phyloP scores from a whole-genome alignment of 2,888 invertebrate genomes.

The Agrotis clavis region DNA sequence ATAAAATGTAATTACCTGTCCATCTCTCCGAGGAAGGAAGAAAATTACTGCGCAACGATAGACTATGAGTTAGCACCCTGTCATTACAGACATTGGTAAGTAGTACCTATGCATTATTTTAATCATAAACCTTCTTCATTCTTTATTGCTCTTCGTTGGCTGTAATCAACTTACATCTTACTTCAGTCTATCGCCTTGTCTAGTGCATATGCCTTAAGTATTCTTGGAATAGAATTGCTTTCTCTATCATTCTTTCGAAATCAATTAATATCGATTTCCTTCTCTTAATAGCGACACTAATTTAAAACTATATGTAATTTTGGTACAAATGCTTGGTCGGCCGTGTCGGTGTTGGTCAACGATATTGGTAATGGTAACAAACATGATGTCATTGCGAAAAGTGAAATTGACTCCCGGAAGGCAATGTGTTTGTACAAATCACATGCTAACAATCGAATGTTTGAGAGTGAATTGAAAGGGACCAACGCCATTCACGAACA shows the following conservation, averaged over 20 bases:
- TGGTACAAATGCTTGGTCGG: conserved; percentile 37
- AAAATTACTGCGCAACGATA: conserved; percentile 26
- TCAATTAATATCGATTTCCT: conserved; percentile 25
- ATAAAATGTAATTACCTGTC: conserved; percentile 36
- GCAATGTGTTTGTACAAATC: conserved; percentile 60
- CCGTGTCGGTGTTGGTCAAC: conserved; percentile 52
- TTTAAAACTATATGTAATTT: conserved; percentile 36
- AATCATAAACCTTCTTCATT: conserved; percentile 25
- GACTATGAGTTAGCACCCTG: conserved; percentile 26
- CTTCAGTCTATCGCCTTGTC: background rate
- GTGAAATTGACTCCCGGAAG: conserved; percentile 74
- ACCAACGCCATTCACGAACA: conserved; percentile 62
- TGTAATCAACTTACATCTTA: conserved; percentile 11
- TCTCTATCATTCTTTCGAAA: conserved; percentile 11
- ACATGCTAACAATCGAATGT: conserved; percentile 63
- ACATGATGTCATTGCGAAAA: conserved; percentile 71
- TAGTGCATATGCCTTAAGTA: conserved; percentile 3
- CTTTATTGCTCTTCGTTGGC: conserved; percentile 16
- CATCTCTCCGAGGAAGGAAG: conserved; percentile 33
- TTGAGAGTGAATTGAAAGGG: conserved; percentile 66
- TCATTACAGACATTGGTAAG: conserved; percentile 22
- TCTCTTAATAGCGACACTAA: conserved; percentile 36
- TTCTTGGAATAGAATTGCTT: background rate
- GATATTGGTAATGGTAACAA: conserved; percentile 56
- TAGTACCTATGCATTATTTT: conserved; percentile 26